These are phyloP conservation scores for Pseudanteris insignis DNA, from an alignment of 2,888 invertebrate species.

Conservation along the genomic window DNA sequence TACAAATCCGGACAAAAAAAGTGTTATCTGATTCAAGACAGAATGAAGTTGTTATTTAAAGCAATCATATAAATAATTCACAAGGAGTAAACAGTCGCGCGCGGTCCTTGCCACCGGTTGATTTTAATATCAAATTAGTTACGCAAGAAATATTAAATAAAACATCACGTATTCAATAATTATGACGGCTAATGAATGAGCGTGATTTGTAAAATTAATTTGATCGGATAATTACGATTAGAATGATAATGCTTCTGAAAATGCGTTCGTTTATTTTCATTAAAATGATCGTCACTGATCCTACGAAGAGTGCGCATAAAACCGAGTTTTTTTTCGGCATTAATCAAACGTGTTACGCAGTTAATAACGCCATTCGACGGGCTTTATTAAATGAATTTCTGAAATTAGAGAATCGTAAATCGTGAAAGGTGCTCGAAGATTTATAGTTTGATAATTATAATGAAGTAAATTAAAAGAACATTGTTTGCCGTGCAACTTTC, in stretches of 20 bases:
- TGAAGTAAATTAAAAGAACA: conserved; percentile 12
- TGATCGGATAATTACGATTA: too few species aligned
- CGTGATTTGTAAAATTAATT: too few species aligned
- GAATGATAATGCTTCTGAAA: too few species aligned
- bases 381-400: conserved; percentile 6
- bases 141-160: conserved; percentile 8
- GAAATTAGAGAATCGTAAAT: conserved; percentile 11
- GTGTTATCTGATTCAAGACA: conserved; percentile 5
- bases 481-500: too few species aligned
- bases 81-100: too few species aligned
- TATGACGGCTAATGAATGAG: too few species aligned
- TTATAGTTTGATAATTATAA: conserved; percentile 10
- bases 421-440: conserved; percentile 3
- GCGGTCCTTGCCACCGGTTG: too few species aligned
- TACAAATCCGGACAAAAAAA: conserved; percentile 8
- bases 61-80: too few species aligned
- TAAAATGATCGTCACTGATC: too few species aligned
- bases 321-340: conserved; percentile 1
- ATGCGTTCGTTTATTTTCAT: too few species aligned
- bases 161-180: conserved; percentile 5
- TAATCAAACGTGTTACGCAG: conserved; percentile 2
- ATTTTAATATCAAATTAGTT: too few species aligned
- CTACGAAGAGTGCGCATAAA: too few species aligned
- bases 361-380: background rate
- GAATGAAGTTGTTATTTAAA: conserved; percentile 8